These are phyloP conservation scores for Dendrophyllia cribrosa DNA, from an alignment of 64 coral and sea anemone species.

Conservation along the genomic window DNA sequence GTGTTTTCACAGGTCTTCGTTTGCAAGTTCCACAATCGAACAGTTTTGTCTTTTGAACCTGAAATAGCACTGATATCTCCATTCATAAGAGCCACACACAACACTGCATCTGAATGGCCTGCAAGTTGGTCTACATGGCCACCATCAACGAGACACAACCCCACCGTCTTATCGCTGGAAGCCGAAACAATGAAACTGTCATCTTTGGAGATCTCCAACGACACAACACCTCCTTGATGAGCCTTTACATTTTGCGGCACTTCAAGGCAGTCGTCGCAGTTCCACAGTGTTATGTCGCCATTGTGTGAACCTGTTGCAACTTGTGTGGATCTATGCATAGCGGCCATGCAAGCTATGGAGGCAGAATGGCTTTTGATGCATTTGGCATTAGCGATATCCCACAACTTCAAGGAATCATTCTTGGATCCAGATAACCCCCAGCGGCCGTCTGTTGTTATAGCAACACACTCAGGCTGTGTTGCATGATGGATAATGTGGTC, in stretches of 20 bases:
- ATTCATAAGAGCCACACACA: slow-evolving; percentile 44
- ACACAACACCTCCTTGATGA: slow-evolving; percentile 67
- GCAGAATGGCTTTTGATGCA: slow-evolving; percentile 34
- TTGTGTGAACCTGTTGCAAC: slow-evolving; percentile 78
- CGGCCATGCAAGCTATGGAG: slow-evolving; percentile 66
- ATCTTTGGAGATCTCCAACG: slow-evolving; percentile 54
- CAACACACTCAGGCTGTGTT: slow-evolving; percentile 81
- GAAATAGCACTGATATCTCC: slow-evolving; percentile 67
- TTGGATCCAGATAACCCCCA: slow-evolving; percentile 85
- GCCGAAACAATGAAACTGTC: slow-evolving; percentile 59
- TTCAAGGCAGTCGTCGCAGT: slow-evolving; percentile 60
- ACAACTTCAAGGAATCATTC: slow-evolving; percentile 82
- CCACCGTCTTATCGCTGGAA: slow-evolving; percentile 61
- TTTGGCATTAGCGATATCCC: slow-evolving; percentile 55
- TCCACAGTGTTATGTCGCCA: slow-evolving; percentile 66
- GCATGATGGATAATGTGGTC: slow-evolving; percentile 85
- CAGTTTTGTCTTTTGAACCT: slow-evolving; percentile 82
- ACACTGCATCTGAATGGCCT: slow-evolving; percentile 72
- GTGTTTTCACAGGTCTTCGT: slow-evolving; percentile 45
- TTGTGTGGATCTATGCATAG: slow-evolving; percentile 41
- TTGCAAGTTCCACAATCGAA: slow-evolving; percentile 71
- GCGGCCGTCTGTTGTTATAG: slow-evolving; percentile 73
- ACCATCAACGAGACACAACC: slow-evolving; percentile 9
- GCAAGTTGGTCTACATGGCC: slow-evolving; percentile 16
- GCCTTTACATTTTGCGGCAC: slow-evolving; percentile 1